These are phyloP conservation scores for Sturnus vulgaris DNA, from an alignment of 2,113 vertebrate species.

Conservation along the genomic window DNA sequence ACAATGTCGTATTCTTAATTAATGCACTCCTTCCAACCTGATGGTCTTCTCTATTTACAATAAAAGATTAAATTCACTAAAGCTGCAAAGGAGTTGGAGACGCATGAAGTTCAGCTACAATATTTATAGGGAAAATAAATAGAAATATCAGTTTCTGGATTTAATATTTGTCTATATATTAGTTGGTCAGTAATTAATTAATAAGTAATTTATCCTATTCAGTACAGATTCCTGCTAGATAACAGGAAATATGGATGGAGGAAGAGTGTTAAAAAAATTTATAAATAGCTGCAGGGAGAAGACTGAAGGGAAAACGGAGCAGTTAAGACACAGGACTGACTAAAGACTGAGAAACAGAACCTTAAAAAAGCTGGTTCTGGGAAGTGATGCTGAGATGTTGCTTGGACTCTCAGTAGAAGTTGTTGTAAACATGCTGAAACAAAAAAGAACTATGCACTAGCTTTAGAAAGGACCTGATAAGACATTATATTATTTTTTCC, in stretches of 20 bases:
- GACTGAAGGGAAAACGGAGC: background rate
- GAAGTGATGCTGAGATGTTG: background rate
- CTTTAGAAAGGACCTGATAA: background rate
- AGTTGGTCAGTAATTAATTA: background rate
- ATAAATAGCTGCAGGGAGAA: background rate
- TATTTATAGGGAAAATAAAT: background rate
- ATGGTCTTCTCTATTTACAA: background rate
- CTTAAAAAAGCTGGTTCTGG: background rate
- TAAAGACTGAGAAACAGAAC: background rate
- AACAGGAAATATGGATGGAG: background rate
- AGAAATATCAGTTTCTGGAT: background rate
- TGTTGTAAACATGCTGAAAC: background rate
- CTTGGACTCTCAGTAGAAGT: background rate
- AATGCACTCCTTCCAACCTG: background rate
- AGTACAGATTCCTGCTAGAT: background rate
- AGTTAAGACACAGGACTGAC: background rate
- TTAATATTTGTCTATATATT: background rate
- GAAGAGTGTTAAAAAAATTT: background rate
- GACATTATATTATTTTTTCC: background rate
- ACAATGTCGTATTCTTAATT: background rate
- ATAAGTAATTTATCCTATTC: background rate
- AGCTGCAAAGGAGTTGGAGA: background rate
- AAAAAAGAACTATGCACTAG: background rate
- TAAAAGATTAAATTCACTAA: background rate
- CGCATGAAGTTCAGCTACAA: background rate